Conservation (phyloP, 2,113 vertebrate species). For the Abramis brama region DNA sequence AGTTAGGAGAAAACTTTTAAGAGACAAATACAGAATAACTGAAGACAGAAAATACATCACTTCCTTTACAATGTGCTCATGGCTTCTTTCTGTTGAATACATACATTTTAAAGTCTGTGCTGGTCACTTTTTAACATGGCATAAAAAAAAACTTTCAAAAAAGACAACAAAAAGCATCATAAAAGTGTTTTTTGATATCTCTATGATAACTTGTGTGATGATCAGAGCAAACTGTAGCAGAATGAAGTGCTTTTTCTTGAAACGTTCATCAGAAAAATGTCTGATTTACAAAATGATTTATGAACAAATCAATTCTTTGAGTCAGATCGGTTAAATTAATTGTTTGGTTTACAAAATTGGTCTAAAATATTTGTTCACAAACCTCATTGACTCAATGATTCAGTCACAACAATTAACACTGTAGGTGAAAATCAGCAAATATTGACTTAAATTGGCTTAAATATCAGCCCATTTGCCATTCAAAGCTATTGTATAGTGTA, state of each 20-base stretch:
- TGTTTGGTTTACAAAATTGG: background rate
- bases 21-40: background rate
- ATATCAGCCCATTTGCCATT: background rate
- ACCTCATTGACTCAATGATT: background rate
- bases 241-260: background rate
- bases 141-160: background rate
- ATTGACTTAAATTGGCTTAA: background rate
- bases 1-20: slow-evolving; percentile 11
- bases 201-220: background rate
- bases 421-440: background rate
- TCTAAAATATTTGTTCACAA: background rate
- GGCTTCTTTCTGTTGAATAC: background rate
- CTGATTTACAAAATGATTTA: background rate
- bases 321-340: background rate
- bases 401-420: background rate
- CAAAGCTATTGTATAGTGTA: background rate
- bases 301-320: background rate
- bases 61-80: background rate
- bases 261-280: background rate
- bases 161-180: background rate
- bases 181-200: background rate
- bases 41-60: background rate
- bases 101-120: background rate
- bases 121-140: background rate
- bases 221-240: background rate